Evolutionary conservation across 2,797 vertebrate species (phyloP).

Genomic region (Diceros bicornis): DNA sequence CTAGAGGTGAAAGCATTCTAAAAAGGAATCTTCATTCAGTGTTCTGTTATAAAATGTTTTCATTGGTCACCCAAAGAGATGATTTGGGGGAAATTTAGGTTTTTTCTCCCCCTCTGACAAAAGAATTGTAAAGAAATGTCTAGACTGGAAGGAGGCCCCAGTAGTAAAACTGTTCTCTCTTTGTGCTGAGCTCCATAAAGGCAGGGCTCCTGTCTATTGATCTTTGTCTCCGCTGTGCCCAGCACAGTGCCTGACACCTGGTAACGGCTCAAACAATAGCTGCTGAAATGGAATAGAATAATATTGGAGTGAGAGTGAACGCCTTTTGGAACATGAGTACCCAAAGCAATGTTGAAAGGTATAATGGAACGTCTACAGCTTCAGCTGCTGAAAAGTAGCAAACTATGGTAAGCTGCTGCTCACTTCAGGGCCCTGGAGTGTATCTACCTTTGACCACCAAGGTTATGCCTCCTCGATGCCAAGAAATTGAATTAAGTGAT

Average conservation of each 20-base stretch:
- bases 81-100: neutral
- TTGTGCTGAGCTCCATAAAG: neutral
- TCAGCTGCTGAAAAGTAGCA: neutral
- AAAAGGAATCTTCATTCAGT: neutral
- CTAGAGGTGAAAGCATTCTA: neutral
- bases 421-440: neutral
- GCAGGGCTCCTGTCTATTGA: neutral
- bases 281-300: neutral
- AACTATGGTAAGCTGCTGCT: neutral
- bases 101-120: neutral
- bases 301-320: neutral
- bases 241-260: neutral
- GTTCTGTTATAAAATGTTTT: constrained; percentile 11
- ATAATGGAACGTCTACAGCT: neutral
- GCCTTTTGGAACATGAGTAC: neutral
- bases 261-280: neutral
- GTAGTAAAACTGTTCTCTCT: neutral
- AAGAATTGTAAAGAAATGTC: neutral
- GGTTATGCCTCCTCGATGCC: neutral
- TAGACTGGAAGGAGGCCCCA: neutral
- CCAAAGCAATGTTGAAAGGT: constrained; percentile 41
- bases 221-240: neutral
- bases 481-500: neutral
- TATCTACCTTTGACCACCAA: neutral
- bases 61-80: neutral